phyloP scores from a whole-genome alignment of 2,113 vertebrate genomes.

The Phaetusa simplex region DNA sequence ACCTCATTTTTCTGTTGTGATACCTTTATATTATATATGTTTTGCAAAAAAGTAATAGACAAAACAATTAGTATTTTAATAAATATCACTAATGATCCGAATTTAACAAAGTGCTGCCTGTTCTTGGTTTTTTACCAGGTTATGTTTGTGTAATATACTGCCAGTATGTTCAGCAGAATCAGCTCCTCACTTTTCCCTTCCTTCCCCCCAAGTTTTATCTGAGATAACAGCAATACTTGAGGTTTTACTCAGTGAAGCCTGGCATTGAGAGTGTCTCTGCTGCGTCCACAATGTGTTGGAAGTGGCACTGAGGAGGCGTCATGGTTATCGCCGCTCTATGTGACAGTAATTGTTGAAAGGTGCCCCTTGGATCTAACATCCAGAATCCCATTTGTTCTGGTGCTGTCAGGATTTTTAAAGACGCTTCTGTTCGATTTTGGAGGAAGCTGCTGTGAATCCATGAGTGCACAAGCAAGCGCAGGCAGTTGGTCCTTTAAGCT shows the following conservation, averaged over 20 bases:
- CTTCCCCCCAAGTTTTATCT: neutral
- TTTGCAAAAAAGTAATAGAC: neutral
- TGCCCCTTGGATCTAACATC: neutral
- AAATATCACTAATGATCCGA: neutral
- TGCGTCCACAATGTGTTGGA: neutral
- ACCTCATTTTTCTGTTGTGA: neutral
- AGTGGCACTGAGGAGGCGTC: neutral
- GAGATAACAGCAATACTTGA: neutral
- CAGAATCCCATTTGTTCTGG: neutral
- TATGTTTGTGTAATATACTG: neutral
- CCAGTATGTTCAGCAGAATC: neutral
- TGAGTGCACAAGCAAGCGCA: neutral
- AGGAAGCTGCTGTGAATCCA: neutral
- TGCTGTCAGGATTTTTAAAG: neutral
- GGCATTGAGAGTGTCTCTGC: neutral
- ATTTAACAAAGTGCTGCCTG: neutral
- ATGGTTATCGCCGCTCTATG: neutral
- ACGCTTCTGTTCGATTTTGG: neutral
- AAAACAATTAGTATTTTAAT: neutral
- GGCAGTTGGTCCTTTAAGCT: neutral
- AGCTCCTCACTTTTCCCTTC: neutral
- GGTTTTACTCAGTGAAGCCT: neutral
- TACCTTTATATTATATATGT: neutral
- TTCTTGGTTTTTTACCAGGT: neutral
- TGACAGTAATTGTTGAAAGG: neutral